Evolutionary conservation across 2,113 vertebrate genomes (phyloP).

Genomic region (Syrmaticus mikado): DNA sequence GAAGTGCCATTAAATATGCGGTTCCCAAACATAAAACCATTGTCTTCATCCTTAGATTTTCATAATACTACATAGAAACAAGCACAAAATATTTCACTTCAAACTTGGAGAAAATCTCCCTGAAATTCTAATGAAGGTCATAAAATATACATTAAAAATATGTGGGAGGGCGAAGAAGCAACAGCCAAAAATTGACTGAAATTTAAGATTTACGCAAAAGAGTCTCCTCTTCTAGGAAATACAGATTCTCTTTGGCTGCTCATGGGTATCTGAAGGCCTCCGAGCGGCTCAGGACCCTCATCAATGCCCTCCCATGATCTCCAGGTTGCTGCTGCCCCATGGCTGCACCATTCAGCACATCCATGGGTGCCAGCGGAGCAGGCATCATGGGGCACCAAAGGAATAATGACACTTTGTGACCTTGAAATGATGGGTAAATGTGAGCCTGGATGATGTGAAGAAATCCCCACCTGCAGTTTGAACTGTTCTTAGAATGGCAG

Average conservation of each 20-base stretch:
- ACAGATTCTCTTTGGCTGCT: background rate
- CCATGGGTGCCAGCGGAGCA: background rate
- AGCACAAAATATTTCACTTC: background rate
- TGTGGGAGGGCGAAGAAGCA: background rate
- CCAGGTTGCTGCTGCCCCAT: too few relatives aligned
- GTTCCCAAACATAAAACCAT: background rate
- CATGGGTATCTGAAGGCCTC: accelerated
- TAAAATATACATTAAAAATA: background rate
- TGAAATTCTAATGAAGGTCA: background rate
- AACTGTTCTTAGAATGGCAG: background rate
- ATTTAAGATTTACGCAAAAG: background rate
- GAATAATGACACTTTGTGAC: background rate
- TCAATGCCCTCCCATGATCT: accelerated
- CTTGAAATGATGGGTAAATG: background rate
- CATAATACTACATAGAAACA: background rate
- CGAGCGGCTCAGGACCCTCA: background rate
- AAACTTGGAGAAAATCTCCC: background rate
- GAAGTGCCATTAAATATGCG: background rate
- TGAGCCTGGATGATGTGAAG: background rate
- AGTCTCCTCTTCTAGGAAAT: accelerated
- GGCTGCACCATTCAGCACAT: accelerated
- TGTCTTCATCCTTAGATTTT: background rate
- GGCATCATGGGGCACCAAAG: background rate
- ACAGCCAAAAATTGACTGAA: background rate
- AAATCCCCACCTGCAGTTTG: background rate